Evolutionary conservation across 2,888 invertebrate genomes (phyloP), one percentile per base, ranked within the genome.

Genomic region (Epinotia nisella): DNA sequence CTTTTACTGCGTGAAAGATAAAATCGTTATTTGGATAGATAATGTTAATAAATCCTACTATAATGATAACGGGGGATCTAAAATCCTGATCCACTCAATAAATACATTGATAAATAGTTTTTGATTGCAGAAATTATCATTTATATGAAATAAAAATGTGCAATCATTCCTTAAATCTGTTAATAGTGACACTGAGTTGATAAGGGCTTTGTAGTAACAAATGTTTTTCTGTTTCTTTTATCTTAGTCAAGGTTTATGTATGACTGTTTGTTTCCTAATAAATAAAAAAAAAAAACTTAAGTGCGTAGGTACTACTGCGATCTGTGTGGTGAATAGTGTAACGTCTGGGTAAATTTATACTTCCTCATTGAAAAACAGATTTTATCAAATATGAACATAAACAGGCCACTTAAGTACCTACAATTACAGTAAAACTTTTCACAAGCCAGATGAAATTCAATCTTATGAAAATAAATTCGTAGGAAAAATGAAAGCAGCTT

Each of bases 71-170:
- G n/a, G 10, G 17, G 19, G 29, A 35, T 49, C 21, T 17, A 13
- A 29, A 59, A 45, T 59, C 19, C 11, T 53, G 60, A 59, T 29
- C 29, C n/a, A n/a, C 39, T n/a, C 60, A 53, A 55, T 71, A 66
- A 71, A 59, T 60, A 55, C 39, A 60, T 41, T 17, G 65, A 60
- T 71, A 60, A 66, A 10, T 29, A 19, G 19, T 60, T 41, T n/a
- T 29, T 41, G 66, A 71, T 71, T 71, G 71, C 71, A 11, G 53
- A 15, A 21, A 21, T 45, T 61, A 65, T 65, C 19, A 15, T 65
- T 17, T 65, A 39, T 35, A 65, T 55, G 56, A 55, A 55, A 55
- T n/a, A 41, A 10, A 41, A 41, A 41, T 66, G n/a, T 24, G 21
- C 39, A 24, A 49, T 58, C 19, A 58, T 41, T 13, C 56, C 49